Base-by-base conservation (phyloP, 1,140 invertebrate species). In the Linepithema humile region DNA sequence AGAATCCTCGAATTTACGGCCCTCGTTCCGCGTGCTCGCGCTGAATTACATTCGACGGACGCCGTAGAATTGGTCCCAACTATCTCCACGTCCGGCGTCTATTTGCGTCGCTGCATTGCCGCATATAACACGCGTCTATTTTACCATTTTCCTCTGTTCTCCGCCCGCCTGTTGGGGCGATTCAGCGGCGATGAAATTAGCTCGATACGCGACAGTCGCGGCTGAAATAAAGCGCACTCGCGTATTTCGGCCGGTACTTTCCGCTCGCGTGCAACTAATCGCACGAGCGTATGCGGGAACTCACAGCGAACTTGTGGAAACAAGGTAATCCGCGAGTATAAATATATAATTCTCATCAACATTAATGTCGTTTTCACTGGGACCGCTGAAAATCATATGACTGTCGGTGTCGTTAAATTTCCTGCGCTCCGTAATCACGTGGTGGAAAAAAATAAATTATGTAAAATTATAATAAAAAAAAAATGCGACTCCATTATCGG, bases 1-100 rank as follows among this genome's bases (percentile, higher is more conserved):
- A 83, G 26, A 67, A 57, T 80, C 62, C 83, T 82, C 53, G 45
- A 87, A 86, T 85, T 87, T 89, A 73, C 78, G 69, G 26, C 53
- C 15, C 67, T 65, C 83, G 60, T 80, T 45, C 67, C 75, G 15
- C 26, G 69, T 48, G 17, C 74, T 20, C 67, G 55, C 48, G 29
- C 43, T 80, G 55, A 84, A 84, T 82, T 84, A 82, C 65, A 84
- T 82, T 82, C 62, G 20, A 38, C 48, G 53, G 23, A 15, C 69
- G 62, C 50, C 57, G 55, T 53, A 64, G 50, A 65, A 88, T 12
- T 73, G 32, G 40, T 35, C 48, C 17, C 26, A 17, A n/a, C 38
- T 20, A 65, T 85, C 62, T 53, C 62, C 12, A 48, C 40, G 53
- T 75, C 40, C 40, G 50, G 32, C 23, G 45, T 75, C 53, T 70